Evolutionary conservation across 1,140 invertebrate species (phyloP), one percentile per base, ranked within the genome.

Genomic region (Zaprionus camerounensis): DNA sequence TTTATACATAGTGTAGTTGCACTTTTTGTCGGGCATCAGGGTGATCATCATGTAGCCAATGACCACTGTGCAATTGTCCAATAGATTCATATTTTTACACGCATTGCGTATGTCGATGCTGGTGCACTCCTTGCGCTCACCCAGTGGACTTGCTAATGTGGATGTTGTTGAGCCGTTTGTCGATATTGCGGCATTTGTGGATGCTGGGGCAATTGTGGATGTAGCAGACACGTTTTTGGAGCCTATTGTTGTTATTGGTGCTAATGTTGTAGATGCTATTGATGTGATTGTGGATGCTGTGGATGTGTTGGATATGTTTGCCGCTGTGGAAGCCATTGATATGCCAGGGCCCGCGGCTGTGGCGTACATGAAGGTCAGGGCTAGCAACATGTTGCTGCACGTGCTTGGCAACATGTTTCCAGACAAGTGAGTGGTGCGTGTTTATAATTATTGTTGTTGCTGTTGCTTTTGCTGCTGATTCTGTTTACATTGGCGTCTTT

Each of bases 101-200:
- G 93, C 93, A 93, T 98, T 98, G 78, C 97, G 95, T 92, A 98
- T 96, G 93, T 97, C 97, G 92, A 96, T 94, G 88, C 95, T 97
- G 88, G 94, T 94, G 93, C 97, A 98, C 56, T 91, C 91, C 17
- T 66, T 71, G 53, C 75, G 38, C 26, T 76, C 68, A 15, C 11
- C 13, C 26, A 55, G 20, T 24, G 69, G 1, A 65, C 26, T 26
- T 46, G 9, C n/a, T 9, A 22, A 64, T 20, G 20, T 36, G 20
- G 20, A 13, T 13, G 13, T 1, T 22, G 36, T 38, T 22, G 38
- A 46, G 0, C n/a, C 3, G 56, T 38, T 36, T 20, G 36, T 28
- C 11, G 49, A 2, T 46, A 20, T 12, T 49, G 17, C 17, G 2
- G 46, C 46, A 3, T 0, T 22, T 20, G 17, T 20, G n/a, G 17